Percentiles rank a stretch among this genome's conserved stretches.
Evolutionary conservation across 2,888 invertebrate genomes (phyloP).

Genomic region (Drosophila picticornis): DNA sequence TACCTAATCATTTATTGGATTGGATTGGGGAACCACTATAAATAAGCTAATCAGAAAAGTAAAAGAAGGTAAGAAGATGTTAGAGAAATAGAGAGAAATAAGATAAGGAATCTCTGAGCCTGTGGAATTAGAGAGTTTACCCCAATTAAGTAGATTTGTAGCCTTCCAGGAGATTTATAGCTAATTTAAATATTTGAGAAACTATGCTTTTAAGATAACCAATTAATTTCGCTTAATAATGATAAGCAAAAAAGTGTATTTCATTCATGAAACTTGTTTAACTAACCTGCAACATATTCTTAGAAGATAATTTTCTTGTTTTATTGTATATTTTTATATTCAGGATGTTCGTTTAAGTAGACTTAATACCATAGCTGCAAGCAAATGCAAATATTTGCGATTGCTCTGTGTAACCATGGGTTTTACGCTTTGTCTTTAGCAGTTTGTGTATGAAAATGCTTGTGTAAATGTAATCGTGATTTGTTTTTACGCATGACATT

Average conservation of each 20-base stretch:
- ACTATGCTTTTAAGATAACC: no score
- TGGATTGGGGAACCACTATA: neutral
- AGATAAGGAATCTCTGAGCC: neutral
- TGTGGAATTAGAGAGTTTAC: neutral
- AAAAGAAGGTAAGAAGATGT: neutral
- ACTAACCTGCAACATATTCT: neutral
- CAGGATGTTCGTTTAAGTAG: neutral
- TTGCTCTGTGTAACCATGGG: neutral
- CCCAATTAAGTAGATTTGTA: neutral
- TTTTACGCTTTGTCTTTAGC: neutral
- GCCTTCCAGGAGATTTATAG: no score
- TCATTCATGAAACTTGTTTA: neutral
- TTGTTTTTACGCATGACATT: neutral
- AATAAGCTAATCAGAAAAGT: neutral
- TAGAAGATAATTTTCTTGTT: neutral
- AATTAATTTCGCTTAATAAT: neutral
- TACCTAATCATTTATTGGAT: neutral
- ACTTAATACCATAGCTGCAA: neutral
- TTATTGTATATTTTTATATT: neutral
- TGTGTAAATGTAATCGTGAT: slow-evolving; percentile 4
- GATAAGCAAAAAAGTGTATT: neutral
- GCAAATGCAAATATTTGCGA: neutral
- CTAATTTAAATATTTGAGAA: no score
- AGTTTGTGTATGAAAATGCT: neutral
- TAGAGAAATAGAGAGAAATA: neutral